Percentiles rank a stretch among this genome's conserved stretches.
Conservation (phyloP, 2,797 vertebrate species). For the Pterois miles region DNA sequence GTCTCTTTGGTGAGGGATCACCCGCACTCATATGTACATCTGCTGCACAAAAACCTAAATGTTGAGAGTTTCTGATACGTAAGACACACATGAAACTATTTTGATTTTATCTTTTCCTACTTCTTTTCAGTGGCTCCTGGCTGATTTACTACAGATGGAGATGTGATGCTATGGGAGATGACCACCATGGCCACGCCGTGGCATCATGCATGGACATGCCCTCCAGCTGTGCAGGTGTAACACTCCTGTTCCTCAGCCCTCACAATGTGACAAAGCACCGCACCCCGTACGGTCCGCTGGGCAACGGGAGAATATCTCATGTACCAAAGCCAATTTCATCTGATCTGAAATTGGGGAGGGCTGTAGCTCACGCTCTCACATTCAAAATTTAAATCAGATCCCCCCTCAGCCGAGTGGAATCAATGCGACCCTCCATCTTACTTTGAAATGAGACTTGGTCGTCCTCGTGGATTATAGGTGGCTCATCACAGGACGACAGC, state of each 20-base stretch:
- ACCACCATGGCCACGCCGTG: background rate
- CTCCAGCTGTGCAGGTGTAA: constrained; percentile 46
- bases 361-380: constrained; percentile 69
- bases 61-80: background rate
- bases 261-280: constrained; percentile 51
- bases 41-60: background rate
- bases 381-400: constrained; percentile 91
- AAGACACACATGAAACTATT: background rate
- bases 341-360: constrained; percentile 88
- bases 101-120: background rate
- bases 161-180: background rate
- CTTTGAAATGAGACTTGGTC: constrained; percentile 91
- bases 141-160: background rate
- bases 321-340: constrained; percentile 93
- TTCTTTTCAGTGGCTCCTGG: background rate
- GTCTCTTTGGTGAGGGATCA: background rate
- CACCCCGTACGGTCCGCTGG: constrained; percentile 58
- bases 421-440: constrained; percentile 89
- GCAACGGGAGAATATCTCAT: constrained; percentile 88
- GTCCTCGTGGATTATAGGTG: constrained; percentile 75
- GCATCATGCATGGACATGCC: constrained; percentile 44
- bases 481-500: constrained; percentile 58
- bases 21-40: background rate
- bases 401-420: constrained; percentile 93
- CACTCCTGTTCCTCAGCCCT: constrained; percentile 33